A percentile compares a stretch with the other conserved stretches of the same genome.
Evolutionary conservation across 64 coral and sea anemone genomes (phyloP).

Genomic region (Exaiptasia diaphana): DNA sequence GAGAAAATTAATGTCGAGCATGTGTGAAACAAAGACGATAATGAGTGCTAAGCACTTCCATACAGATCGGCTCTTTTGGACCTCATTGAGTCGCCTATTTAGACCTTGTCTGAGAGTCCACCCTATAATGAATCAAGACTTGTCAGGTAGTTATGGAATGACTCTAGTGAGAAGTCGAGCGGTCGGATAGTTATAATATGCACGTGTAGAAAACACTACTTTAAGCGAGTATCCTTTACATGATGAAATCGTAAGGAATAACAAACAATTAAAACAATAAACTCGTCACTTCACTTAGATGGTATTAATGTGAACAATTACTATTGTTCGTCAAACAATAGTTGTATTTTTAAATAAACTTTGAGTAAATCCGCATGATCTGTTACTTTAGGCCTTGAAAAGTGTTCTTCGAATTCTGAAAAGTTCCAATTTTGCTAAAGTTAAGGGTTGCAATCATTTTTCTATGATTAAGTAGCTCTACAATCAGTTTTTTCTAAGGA

Average conservation of each 20-base stretch:
- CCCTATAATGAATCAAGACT: not conserved
- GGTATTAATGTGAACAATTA: not conserved
- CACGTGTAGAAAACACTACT: not conserved
- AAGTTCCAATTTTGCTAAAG: not conserved
- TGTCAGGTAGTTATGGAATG: not conserved
- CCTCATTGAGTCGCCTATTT: not conserved
- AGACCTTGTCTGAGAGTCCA: not conserved
- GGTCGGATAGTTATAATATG: not conserved
- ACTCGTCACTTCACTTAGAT: not conserved
- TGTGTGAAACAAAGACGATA: not conserved
- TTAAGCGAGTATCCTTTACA: not conserved
- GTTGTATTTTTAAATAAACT: not conserved
- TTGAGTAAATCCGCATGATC: not conserved
- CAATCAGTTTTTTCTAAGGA: not conserved
- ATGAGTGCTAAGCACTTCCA: not conserved
- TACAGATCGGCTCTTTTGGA: not conserved
- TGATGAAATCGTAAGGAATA: not conserved
- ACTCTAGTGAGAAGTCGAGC: not conserved
- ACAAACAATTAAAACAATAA: not conserved
- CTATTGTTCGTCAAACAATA: conserved; percentile 7
- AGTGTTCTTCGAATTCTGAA: not conserved
- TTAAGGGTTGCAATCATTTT: not conserved
- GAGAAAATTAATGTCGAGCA: not conserved
- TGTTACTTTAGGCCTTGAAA: not conserved
- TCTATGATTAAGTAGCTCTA: not conserved